Evolutionary conservation across 2,888 invertebrate genomes (phyloP).

Genomic region (Cantharis flavilabris): DNA sequence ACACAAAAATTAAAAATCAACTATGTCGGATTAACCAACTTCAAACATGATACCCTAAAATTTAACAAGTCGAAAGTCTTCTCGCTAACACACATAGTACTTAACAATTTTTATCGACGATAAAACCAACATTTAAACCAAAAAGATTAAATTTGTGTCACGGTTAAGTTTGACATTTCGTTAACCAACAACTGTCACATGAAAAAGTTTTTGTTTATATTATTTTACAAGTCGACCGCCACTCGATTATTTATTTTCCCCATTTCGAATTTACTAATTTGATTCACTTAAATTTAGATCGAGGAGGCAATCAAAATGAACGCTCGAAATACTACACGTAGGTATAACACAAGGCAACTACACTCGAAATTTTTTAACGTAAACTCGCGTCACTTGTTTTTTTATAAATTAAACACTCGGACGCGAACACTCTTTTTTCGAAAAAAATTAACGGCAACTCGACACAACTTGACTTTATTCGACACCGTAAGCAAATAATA

Average conservation of each 20-base stretch:
- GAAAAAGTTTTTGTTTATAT: slow-evolving; percentile 10
- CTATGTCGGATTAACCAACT: slow-evolving; percentile 54
- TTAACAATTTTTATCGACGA: slow-evolving; percentile 34
- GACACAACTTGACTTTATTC: not conserved
- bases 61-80: slow-evolving; percentile 32
- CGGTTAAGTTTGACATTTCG: slow-evolving; percentile 37
- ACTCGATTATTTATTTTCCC: not conserved
- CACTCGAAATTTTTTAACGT: not conserved
- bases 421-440: not conserved
- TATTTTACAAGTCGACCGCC: not conserved
- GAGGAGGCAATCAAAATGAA: not conserved
- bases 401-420: not conserved
- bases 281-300: slow-evolving; percentile 10
- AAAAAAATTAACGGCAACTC: not conserved
- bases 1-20: slow-evolving; percentile 29
- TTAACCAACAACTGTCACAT: slow-evolving; percentile 20
- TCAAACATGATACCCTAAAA: slow-evolving; percentile 54
- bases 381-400: not conserved
- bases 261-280: not conserved
- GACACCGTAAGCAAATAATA: slow-evolving; percentile 17
- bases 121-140: slow-evolving; percentile 7
- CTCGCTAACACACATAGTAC: slow-evolving; percentile 11
- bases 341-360: not conserved
- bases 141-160: slow-evolving; percentile 30
- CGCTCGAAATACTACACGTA: not conserved